Evolutionary conservation across 1,140 invertebrate species (phyloP).

Genomic region (Hormaphis cornu): DNA sequence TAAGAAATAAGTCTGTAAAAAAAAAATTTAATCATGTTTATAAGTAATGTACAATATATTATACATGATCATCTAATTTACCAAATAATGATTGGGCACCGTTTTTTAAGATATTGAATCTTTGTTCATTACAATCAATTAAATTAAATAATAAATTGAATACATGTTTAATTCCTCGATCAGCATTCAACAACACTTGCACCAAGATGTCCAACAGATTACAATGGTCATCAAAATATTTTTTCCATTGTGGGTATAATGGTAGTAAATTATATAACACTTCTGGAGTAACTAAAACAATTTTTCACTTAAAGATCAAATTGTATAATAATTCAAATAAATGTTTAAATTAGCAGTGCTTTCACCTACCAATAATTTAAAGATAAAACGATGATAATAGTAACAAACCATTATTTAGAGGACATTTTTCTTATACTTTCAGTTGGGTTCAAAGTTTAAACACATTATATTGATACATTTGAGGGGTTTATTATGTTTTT

Average conservation of each 20-base stretch:
- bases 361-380: no score
- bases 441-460: no score
- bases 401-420: no score
- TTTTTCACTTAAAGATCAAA: neutral
- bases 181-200: slow-evolving; percentile 17
- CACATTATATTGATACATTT: no score
- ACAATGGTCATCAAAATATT: slow-evolving; percentile 25
- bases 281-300: slow-evolving; percentile 14
- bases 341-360: no score
- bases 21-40: neutral
- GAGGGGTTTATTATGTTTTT: no score
- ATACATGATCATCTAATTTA: neutral
- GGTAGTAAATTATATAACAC: slow-evolving; percentile 3
- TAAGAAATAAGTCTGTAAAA: neutral
- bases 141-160: slow-evolving; percentile 22
- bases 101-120: slow-evolving; percentile 6
- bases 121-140: slow-evolving; percentile 9
- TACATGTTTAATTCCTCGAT: slow-evolving; percentile 19
- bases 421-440: no score
- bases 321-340: neutral
- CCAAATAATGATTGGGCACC: slow-evolving; percentile 17
- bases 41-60: neutral
- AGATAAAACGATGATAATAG: no score
- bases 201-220: slow-evolving; percentile 8
- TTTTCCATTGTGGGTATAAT: slow-evolving; percentile 14